Base-by-base conservation (phyloP, 2,888 invertebrate species). In the Rosalia funebris region DNA sequence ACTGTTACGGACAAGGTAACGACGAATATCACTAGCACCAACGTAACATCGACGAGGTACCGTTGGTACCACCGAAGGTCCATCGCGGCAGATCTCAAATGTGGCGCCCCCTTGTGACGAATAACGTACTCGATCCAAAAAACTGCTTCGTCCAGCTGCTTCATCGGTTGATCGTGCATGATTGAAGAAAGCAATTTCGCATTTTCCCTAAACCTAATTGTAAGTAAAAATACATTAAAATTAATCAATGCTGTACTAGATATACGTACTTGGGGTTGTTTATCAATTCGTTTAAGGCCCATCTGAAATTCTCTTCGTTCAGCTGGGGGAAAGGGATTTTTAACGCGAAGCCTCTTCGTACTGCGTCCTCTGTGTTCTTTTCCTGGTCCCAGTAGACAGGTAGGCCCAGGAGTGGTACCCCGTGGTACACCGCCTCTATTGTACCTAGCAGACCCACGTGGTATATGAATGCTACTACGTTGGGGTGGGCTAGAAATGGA, bases 371-470 rank as follows among this genome's bases (percentile, higher is more conserved):
- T 76, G 84, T 82, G 59, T 85, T 85, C 14, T 81, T 65, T 34
- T 79, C 76, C 66, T 85, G 85, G 72, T 85, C 85, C 1, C 79
- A 82, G 60, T 82, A 83, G 10, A 85, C 76, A 0, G 85, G 85
- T 34, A 85, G 80, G 3, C 83, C 84, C 16, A 84, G 70, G 15
- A 84, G 71, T 0, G 84, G 84, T 9, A 81, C 82, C 1, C 82
- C 83, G 63, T 81, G 79, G 44, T 82, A 81, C 50, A 83, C 74
- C 0, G 83, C 77, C 59, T 84, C 84, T 0, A 79, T 81, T 17
- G 80, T 81, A 61, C 84, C 82, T 10, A 84, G 68, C 1, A 83
- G 63, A 1, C 84, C 84, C 1, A 83, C 84, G 46, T 84, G 84
- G 0, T 82, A 82, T 9, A 84, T 82, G 55, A 83, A 83, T 0